Evolutionary conservation across 2,888 invertebrate genomes (phyloP).

Genomic region (Rutpela maculata): DNA sequence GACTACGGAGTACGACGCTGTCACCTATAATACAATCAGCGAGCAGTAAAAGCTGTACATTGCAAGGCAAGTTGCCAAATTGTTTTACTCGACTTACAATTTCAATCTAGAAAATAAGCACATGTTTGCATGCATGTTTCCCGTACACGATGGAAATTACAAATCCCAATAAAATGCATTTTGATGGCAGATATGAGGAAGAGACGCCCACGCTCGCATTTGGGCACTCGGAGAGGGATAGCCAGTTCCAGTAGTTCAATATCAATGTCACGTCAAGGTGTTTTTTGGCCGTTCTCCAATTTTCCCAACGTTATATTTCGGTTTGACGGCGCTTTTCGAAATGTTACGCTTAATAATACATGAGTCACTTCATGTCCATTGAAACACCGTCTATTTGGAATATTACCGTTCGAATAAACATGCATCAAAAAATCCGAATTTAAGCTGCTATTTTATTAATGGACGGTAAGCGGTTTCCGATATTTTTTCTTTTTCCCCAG

Average conservation of each 20-base stretch:
- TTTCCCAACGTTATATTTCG: slow-evolving; percentile 19
- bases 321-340: slow-evolving; percentile 26
- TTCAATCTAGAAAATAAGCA: slow-evolving; percentile 30
- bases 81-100: slow-evolving; percentile 22
- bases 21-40: slow-evolving; percentile 30
- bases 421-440: not conserved
- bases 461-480: not conserved
- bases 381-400: slow-evolving; percentile 9
- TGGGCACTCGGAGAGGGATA: not conserved
- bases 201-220: not conserved
- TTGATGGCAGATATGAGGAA: not conserved
- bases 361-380: slow-evolving; percentile 29
- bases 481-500: not conserved
- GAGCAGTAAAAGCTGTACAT: slow-evolving; percentile 17
- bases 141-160: slow-evolving; percentile 7
- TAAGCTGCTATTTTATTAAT: slow-evolving; percentile 15
- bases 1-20: not conserved
- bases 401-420: slow-evolving; percentile 15
- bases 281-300: slow-evolving; percentile 36
- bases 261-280: slow-evolving; percentile 43
- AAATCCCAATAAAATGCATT: slow-evolving; percentile 22
- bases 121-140: slow-evolving; percentile 32
- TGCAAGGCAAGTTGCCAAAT: slow-evolving; percentile 35
- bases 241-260: slow-evolving; percentile 33
- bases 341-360: slow-evolving; percentile 25